A percentile compares a stretch with the other conserved stretches of the same genome.
These are phyloP conservation scores for Eulemur macaco DNA, from an alignment of 2,113 vertebrate genomes.

Conservation along the genomic window DNA sequence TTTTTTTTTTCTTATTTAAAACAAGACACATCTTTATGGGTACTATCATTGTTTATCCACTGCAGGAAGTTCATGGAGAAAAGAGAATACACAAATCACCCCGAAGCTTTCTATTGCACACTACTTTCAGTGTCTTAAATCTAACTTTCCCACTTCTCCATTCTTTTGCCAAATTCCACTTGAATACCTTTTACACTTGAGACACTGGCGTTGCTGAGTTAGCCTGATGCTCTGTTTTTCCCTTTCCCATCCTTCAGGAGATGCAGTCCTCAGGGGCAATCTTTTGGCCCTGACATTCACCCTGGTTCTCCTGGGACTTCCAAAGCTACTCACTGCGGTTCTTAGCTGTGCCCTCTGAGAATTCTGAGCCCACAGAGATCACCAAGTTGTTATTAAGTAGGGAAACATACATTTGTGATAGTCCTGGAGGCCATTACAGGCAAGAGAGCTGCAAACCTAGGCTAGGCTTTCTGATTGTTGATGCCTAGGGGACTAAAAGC, in stretches of 20 bases:
- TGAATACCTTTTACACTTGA: background rate
- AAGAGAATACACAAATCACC: background rate
- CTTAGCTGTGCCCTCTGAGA: conserved; percentile 25
- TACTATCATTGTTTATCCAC: background rate
- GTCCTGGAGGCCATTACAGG: conserved; percentile 32
- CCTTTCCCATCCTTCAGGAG: background rate
- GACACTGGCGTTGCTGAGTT: background rate
- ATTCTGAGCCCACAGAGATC: background rate
- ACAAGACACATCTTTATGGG: background rate
- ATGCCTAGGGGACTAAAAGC: conserved; percentile 6
- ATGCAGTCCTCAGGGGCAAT: background rate
- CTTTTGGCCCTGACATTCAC: background rate
- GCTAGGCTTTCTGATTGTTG: conserved; percentile 39
- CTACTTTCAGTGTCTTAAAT: background rate
- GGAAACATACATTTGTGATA: background rate
- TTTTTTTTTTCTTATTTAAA: background rate
- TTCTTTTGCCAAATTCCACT: background rate
- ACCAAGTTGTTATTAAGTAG: conserved; percentile 35
- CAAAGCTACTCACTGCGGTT: background rate
- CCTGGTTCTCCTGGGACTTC: background rate
- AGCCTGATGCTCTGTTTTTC: background rate
- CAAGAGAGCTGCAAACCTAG: conserved; percentile 43
- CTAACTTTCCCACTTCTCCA: background rate
- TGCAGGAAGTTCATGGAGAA: background rate
- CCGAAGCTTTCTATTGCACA: background rate